Conservation (phyloP, 2,113 vertebrate genomes). For the Oriolus oriolus region DNA sequence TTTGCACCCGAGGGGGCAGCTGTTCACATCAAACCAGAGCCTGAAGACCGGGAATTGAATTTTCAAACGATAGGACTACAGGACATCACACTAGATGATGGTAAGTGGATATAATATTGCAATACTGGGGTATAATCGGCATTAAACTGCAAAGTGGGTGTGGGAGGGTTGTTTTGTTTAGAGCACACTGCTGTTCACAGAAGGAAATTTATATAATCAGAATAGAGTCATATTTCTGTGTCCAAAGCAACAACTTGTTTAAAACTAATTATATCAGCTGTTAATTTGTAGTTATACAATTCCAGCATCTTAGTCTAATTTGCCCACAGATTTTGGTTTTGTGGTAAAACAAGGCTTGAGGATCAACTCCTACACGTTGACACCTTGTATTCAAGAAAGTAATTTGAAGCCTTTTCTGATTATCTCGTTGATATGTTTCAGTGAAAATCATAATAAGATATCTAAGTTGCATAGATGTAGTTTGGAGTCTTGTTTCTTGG, state of each 20-base stretch:
- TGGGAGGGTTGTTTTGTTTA: not conserved
- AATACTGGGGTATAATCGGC: not conserved
- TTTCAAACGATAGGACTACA: slow-evolving; percentile 94
- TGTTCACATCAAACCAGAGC: slow-evolving; percentile 90
- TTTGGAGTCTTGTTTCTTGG: not conserved
- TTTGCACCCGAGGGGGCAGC: slow-evolving; percentile 80
- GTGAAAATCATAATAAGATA: not conserved
- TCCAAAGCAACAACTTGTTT: not conserved
- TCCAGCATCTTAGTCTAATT: not conserved
- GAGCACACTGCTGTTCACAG: not conserved
- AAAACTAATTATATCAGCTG: not conserved
- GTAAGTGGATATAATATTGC: slow-evolving; percentile 72
- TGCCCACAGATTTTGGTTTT: not conserved
- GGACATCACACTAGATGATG: slow-evolving; percentile 97
- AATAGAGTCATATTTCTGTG: not conserved
- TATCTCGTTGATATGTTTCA: not conserved
- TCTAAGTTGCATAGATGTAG: not conserved
- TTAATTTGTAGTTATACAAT: not conserved
- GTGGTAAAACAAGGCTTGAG: not conserved
- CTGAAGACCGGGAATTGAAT: slow-evolving; percentile 87
- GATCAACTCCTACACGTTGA: not conserved
- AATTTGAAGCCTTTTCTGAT: not conserved
- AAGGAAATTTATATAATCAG: not conserved
- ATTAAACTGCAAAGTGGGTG: not conserved
- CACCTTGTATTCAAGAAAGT: not conserved